Base-by-base conservation (phyloP, 2,113 vertebrate species). In the Suncus etruscus region DNA sequence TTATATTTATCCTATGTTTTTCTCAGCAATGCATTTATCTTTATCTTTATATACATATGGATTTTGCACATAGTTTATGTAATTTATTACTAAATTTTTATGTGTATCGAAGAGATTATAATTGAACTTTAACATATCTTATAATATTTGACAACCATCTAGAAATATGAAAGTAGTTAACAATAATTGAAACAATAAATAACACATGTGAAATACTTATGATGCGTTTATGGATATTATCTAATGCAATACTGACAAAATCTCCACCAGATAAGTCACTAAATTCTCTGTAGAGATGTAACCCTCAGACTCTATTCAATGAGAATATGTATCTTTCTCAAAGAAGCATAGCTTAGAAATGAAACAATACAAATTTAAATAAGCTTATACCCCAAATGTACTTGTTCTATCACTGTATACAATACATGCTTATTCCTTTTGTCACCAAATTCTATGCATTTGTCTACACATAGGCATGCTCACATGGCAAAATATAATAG, bases 1-100 rank as follows among this genome's bases (percentile, higher is more conserved):
- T 93, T 78, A 32, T 80, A 76, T 54, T 66, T 68, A 89, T 14
- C 6, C 58, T 0, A n/a, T n/a, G 80, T 25, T 79, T 69, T 77
- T 85, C 72, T 69, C 27, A 65, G 24, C 0, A 65, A 16, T 48
- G 58, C 11, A 76, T 61, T 61, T 61, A 22, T 61, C 22, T 61
- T 61, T 61, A 22, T 61, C 7, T 61, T 61, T 61, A 61, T 61
- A 61, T 61, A 22, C 15, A 16, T 61, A 61, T 16, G 16, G 58
- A 6, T 61, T 20, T 61, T 61, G 7, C 22, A 61, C 18, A 22
- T 18, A 61, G 18, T 61, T 61, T 61, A 4, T 61, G 22, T 61
- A 61, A 61, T 20, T 61, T 61, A 54, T 61, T 61, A 61, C 58
- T 78, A 39, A 39, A 39, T 39, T 3, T 39, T 39, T 39, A 94